Evolutionary conservation across 2,113 vertebrate genomes (phyloP), one percentile per base, ranked within the genome.

Genomic region (Oplegnathus fasciatus): DNA sequence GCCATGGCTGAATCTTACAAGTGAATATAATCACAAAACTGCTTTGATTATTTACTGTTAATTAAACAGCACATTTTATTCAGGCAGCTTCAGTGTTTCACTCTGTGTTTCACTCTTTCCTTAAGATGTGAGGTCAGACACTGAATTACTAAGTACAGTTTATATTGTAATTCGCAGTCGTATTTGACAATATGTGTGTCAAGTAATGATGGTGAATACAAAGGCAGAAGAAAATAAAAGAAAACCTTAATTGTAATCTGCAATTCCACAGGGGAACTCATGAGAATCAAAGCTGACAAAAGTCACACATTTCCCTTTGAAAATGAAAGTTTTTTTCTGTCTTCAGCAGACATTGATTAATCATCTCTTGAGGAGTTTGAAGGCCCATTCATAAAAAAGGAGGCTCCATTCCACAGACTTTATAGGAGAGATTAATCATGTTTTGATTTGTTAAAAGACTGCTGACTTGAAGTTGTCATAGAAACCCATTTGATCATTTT

Each of bases 401-500:
- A 66, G 73, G 82, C 86, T 80, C 81, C 44, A 50, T 90, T 89
- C 67, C 44, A 14, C 81, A 70, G 61, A 71, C 54, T 88, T 89
- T 88, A 90, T 92, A 34, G 82, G 78, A 34, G 86, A 85, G 85
- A 94, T 92, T 93, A 91, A 93, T 94, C 92, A 91, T 88, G 84
- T 91, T 92, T 90, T 88, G 86, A 93, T 94, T 92, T 90, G 78
- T 90, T 89, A 83, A 90, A 90, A 83, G 88, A 89, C 83, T 91
- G 89, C 90, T 92, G 90, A 91, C 89, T 92, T 65, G 32, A 86
- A 85, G 79, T 79, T 88, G 87, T 90, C 90, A 92, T 74, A 86
- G 78, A 87, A 91, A 88, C 85, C 84, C 50, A 75, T 91, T 92
- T 85, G 81, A 89, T 86, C 73, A 13, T 84, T 84, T 58, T 64